Conservation (phyloP, 2,888 invertebrate species). For the Lagria hirta region DNA sequence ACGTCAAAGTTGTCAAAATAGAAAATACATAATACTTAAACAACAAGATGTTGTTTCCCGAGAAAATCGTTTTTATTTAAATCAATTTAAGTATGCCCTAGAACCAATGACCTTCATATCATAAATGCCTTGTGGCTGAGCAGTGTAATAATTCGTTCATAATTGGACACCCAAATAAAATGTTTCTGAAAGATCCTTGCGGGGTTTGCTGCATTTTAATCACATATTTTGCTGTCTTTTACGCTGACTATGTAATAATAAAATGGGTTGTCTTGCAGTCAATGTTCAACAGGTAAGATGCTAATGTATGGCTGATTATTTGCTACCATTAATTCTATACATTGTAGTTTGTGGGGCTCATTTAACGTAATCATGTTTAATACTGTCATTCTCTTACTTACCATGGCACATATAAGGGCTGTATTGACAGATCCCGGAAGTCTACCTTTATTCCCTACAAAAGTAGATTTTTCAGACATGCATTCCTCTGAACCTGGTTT, state of each 20-base stretch:
- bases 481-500: constrained; percentile 61
- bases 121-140: no score
- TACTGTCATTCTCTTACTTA: constrained; percentile 70
- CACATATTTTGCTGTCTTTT: constrained; percentile 78
- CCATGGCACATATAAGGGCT: constrained; percentile 78
- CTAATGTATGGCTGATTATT: background rate
- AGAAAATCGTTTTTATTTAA: no score
- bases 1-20: no score
- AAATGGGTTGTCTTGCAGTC: constrained; percentile 80
- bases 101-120: no score
- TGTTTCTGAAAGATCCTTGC: constrained; percentile 81
- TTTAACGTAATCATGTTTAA: constrained; percentile 80
- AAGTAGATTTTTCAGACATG: constrained; percentile 79
- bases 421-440: constrained; percentile 88
- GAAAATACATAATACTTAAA: no score
- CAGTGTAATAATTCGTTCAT: no score
- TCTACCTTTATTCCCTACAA: constrained; percentile 73
- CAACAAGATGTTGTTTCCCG: no score
- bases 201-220: constrained; percentile 79
- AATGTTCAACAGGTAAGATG: constrained; percentile 72
- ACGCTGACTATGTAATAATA: constrained; percentile 85
- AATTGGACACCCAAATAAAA: no score
- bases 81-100: no score
- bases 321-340: background rate
- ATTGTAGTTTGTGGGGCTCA: constrained; percentile 76